Evolutionary conservation across 2,888 invertebrate species (phyloP).

Genomic region (Lithosia quadra): DNA sequence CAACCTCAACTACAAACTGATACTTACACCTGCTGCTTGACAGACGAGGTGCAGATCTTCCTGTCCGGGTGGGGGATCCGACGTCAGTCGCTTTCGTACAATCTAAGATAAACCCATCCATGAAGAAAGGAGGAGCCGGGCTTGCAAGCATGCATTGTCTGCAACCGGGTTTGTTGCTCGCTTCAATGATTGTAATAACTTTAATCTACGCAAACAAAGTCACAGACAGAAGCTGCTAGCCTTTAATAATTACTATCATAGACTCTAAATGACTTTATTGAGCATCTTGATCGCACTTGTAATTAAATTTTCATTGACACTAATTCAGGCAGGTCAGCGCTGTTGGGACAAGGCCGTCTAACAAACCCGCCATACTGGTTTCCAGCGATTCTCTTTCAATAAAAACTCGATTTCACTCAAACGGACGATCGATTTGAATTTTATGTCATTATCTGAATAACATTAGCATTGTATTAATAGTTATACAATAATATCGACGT

Average conservation of each 20-base stretch:
- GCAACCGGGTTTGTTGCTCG: no score
- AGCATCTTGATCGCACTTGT: slow-evolving; percentile 34
- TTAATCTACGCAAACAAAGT: background rate
- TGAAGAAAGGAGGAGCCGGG: no score
- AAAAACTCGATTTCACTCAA: slow-evolving; percentile 37
- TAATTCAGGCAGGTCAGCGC: slow-evolving; percentile 50
- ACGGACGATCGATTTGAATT: slow-evolving; percentile 19
- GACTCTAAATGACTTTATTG: slow-evolving; percentile 6
- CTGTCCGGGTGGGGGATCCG: no score
- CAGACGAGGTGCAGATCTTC: no score
- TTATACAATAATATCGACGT: background rate
- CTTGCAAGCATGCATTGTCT: no score
- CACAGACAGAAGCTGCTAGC: background rate
- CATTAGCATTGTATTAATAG: slow-evolving; percentile 18
- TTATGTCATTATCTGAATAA: slow-evolving; percentile 24
- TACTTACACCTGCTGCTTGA: no score
- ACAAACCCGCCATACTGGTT: slow-evolving; percentile 27
- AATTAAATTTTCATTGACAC: slow-evolving; percentile 61
- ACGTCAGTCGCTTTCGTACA: no score
- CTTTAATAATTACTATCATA: background rate
- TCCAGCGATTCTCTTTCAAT: slow-evolving; percentile 27
- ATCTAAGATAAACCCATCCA: no score
- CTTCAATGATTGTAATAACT: no score
- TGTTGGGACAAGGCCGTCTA: slow-evolving; percentile 56
- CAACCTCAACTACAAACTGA: no score